Conservation (phyloP, 1,140 invertebrate species). For the Sycobia sp. region DNA sequence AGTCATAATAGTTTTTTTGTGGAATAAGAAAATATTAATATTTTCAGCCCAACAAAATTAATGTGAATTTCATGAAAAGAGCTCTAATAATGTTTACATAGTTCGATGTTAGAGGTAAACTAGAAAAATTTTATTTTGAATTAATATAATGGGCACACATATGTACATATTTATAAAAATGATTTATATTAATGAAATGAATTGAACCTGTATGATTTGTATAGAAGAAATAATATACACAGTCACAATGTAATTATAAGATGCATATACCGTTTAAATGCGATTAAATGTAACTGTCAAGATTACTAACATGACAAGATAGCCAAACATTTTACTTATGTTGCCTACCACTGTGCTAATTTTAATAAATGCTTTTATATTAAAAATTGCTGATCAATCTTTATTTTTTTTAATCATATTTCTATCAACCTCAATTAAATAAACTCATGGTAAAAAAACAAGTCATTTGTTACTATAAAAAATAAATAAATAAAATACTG, state of each 20-base stretch:
- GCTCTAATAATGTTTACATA: conserved; percentile 12
- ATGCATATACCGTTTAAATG: not conserved
- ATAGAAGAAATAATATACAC: not conserved
- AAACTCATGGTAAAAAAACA: too few relatives aligned
- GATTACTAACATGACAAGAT: conserved; percentile 27
- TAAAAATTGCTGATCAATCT: conserved; percentile 2
- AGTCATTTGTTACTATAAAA: too few relatives aligned
- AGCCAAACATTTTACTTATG: conserved; percentile 33
- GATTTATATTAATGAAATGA: conserved; percentile 15
- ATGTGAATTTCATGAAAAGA: conserved; percentile 5
- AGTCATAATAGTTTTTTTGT: conserved; percentile 32
- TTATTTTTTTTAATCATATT: not conserved
- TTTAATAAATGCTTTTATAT: conserved; percentile 37
- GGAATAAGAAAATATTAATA: conserved; percentile 3
- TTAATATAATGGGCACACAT: conserved; percentile 10
- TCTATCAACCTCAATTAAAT: too few relatives aligned
- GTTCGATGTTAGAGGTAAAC: conserved; percentile 10
- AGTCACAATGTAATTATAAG: conserved; percentile 25
- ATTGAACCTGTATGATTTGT: conserved; percentile 31
- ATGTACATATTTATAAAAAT: conserved; percentile 29
- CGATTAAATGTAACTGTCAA: conserved; percentile 22
- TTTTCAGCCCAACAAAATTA: conserved; percentile 17
- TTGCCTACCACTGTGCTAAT: conserved; percentile 35
- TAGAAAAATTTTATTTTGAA: not conserved
- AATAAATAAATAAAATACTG: too few relatives aligned